Evolutionary conservation across 2,888 invertebrate genomes (phyloP).

Genomic region (Ophraella communa): DNA sequence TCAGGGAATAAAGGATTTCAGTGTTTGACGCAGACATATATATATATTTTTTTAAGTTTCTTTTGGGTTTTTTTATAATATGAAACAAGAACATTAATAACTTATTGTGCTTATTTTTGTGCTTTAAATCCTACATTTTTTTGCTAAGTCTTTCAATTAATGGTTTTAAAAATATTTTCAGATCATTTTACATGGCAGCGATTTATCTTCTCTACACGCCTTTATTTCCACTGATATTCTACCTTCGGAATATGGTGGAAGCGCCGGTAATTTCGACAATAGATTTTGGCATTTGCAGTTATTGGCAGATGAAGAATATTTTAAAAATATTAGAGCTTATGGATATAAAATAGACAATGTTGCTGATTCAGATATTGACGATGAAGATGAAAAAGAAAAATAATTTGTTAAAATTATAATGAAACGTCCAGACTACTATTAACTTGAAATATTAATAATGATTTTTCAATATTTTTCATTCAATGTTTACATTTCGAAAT

Average conservation of each 20-base stretch:
- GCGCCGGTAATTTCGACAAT: slow-evolving; percentile 56
- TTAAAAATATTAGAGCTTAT: slow-evolving; percentile 52
- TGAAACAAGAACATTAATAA: no score
- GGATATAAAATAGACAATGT: slow-evolving; percentile 50
- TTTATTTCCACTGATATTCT: slow-evolving; percentile 63
- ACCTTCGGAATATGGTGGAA: slow-evolving; percentile 70
- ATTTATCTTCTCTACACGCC: slow-evolving; percentile 63
- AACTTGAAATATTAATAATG: no score
- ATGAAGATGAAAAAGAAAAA: not conserved
- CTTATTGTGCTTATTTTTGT: no score
- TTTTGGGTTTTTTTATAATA: no score
- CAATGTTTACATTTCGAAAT: no score
- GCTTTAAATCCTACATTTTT: no score
- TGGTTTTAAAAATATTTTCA: no score
- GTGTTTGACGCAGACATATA: no score
- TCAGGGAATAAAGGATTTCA: no score
- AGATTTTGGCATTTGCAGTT: slow-evolving; percentile 56
- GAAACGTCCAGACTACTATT: not conserved
- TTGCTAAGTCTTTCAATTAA: no score
- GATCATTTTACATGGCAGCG: slow-evolving; percentile 65
- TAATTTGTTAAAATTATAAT: not conserved
- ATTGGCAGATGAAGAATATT: slow-evolving; percentile 58
- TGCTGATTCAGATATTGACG: not conserved
- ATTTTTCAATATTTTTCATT: no score
- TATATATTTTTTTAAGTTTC: no score